Evolutionary conservation across 2,888 invertebrate species (phyloP).

Genomic region (Caenorhabditis auriculariae): DNA sequence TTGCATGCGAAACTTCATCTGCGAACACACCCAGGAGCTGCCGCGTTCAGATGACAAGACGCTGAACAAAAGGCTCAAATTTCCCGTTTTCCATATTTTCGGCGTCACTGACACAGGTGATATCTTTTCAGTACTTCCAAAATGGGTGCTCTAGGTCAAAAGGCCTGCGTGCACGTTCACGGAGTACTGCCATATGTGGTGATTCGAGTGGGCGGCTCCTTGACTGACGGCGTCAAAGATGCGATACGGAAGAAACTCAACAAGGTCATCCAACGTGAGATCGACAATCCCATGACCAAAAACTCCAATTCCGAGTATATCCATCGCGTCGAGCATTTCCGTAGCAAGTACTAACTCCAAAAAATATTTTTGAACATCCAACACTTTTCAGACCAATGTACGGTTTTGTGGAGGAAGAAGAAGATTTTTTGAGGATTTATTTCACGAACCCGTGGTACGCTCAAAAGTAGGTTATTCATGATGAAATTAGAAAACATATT

Average conservation of each 20-base stretch:
- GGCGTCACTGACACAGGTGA: slow-evolving; percentile 21
- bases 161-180: slow-evolving; percentile 54
- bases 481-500: not conserved
- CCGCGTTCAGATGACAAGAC: slow-evolving; percentile 8
- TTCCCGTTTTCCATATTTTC: slow-evolving; percentile 25
- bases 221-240: slow-evolving; percentile 8
- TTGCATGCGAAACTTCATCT: slow-evolving; percentile 19
- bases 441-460: slow-evolving; percentile 43
- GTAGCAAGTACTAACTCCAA: too few species aligned
- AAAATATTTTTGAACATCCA: too few species aligned
- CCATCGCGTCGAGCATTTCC: not conserved
- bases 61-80: slow-evolving; percentile 5
- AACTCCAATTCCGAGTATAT: too few species aligned
- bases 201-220: slow-evolving; percentile 40
- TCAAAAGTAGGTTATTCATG: slow-evolving; percentile 21
- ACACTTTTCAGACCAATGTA: slow-evolving; percentile 41
- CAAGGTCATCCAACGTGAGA: slow-evolving; percentile 11
- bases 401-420: slow-evolving; percentile 46
- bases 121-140: not conserved
- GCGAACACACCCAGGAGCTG: slow-evolving; percentile 22
- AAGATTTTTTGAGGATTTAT: slow-evolving; percentile 47
- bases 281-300: too few species aligned
- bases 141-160: slow-evolving; percentile 33
- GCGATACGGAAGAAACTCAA: slow-evolving; percentile 11
- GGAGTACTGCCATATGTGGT: slow-evolving; percentile 52